Base-by-base conservation (phyloP, 2,888 invertebrate genomes). In the Oegoconia quadripuncta region DNA sequence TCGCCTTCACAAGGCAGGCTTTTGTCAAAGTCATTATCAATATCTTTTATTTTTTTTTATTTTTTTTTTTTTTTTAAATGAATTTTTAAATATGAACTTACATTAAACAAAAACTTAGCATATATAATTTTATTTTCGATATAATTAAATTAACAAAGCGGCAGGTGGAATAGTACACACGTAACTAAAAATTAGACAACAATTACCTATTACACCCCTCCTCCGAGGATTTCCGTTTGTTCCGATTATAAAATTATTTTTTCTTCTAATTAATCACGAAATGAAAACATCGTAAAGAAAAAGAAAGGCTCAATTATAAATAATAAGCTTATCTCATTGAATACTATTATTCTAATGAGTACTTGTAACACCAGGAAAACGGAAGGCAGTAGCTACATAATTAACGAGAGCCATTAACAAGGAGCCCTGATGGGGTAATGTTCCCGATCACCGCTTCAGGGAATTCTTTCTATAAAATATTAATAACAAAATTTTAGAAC, bases 401-500 rank as follows among this genome's bases (percentile, higher is more conserved):
- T 60, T 50, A 58, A 59, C 50, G 53, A 50, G 39, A 29, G 37
- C 52, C 48, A 55, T 62, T 62, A 58, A 37, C 36, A 20, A 31
- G 31, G 8, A 20, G 12, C 20, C 22, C 16, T 22, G 2, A 13
- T 32, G 30, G 16, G 16, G 16, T 29, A 32, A 18, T 28, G 15
- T 12, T 9, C 32, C 13, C 8, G 13, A 13, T 14, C 13, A 4
- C 6, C 8, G 15, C 8, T 16, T 16, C 14, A 12, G 26, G 15
- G 16, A 9, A 16, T n/a, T 29, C 15, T 15, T 29, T 29, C 4
- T 29, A 2, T 1, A 4, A 29, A 16, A 9, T 29, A 29, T 15
- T 15, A 29, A 15, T 13, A 29, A 29, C 29, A 29, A 29, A 29
- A 11, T 29, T 15, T 15, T 15, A 16, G 9, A 29, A 11, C 15